A percentile compares a stretch with the other conserved stretches of the same genome.
These are phyloP conservation scores for Adelognathus sp. DNA, from an alignment of 2,888 invertebrate genomes.

Conservation along the genomic window DNA sequence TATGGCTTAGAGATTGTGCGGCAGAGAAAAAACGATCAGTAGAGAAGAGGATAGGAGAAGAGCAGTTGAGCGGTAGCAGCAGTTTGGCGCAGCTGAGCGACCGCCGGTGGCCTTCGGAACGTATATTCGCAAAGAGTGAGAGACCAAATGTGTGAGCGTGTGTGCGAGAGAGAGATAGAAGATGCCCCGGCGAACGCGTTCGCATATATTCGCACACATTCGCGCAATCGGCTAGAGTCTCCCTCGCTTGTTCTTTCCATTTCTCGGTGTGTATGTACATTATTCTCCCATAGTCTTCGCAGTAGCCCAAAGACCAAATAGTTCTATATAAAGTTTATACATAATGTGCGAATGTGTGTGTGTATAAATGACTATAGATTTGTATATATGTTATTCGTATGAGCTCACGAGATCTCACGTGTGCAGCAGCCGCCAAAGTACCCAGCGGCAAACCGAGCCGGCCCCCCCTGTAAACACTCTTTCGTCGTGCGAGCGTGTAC, in stretches of 20 bases:
- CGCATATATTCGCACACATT: slow-evolving; percentile 21
- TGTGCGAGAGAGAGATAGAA: no score
- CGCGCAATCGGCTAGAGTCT: slow-evolving; percentile 12
- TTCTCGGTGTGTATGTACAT: neutral
- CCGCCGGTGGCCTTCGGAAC: slow-evolving; percentile 49
- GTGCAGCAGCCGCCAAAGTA: slow-evolving; percentile 32
- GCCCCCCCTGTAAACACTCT: slow-evolving; percentile 17
- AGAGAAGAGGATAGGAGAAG: slow-evolving; percentile 50
- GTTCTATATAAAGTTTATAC: neutral
- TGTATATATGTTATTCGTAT: neutral
- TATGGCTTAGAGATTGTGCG: slow-evolving; percentile 4
- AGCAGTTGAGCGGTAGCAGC: slow-evolving; percentile 16
- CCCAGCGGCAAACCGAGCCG: neutral
- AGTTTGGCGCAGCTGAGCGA: slow-evolving; percentile 52
- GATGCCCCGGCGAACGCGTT: slow-evolving; percentile 11
- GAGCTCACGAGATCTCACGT: slow-evolving; percentile 19
- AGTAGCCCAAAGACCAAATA: slow-evolving; percentile 16
- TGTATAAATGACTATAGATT: neutral
- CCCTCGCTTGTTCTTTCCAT: neutral
- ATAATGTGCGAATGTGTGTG: neutral
- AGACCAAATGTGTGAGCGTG: neutral
- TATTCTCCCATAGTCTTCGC: slow-evolving; percentile 18
- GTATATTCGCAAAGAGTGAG: slow-evolving; percentile 47
- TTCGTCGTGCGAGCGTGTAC: neutral
- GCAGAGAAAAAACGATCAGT: slow-evolving; percentile 7